phyloP scores from a whole-genome alignment of 2,888 invertebrate species.

The Drosophila robusta region DNA sequence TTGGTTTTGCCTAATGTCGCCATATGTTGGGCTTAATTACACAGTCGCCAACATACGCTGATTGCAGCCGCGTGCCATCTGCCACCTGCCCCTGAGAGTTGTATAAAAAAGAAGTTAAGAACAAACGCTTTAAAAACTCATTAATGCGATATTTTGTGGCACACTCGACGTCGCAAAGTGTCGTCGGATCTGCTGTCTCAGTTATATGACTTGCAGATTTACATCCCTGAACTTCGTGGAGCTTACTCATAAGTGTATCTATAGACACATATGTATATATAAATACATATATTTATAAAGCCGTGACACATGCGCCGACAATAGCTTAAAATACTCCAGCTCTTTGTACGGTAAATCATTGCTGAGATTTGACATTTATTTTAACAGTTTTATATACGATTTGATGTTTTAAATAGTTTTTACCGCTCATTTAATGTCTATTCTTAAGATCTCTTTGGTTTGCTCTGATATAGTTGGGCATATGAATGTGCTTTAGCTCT shows the following conservation, averaged over 20 bases:
- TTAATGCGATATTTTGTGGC: constrained; percentile 53
- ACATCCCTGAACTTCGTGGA: constrained; percentile 32
- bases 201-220: constrained; percentile 50
- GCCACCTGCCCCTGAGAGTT: constrained; percentile 5
- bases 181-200: constrained; percentile 4
- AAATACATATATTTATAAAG: constrained; percentile 17
- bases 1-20: constrained; percentile 38
- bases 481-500: neutral
- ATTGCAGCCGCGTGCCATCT: constrained; percentile 41
- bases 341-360: constrained; percentile 24
- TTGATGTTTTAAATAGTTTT: constrained; percentile 15
- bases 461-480: neutral
- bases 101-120: constrained; percentile 34
- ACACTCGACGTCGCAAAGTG: constrained; percentile 10
- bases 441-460: neutral
- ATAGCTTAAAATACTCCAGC: constrained; percentile 23
- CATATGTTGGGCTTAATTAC: constrained; percentile 54
- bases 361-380: constrained; percentile 3
- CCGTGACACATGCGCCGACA: constrained; percentile 33
- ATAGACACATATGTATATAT: constrained; percentile 1
- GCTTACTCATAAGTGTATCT: constrained; percentile 8
- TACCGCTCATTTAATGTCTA: constrained; percentile 9
- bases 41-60: constrained; percentile 23
- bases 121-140: constrained; percentile 54
- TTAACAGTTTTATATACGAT: constrained; percentile 1